These are phyloP conservation scores for Caprella mutica DNA, from an alignment of 2,888 invertebrate genomes.

Conservation along the genomic window DNA sequence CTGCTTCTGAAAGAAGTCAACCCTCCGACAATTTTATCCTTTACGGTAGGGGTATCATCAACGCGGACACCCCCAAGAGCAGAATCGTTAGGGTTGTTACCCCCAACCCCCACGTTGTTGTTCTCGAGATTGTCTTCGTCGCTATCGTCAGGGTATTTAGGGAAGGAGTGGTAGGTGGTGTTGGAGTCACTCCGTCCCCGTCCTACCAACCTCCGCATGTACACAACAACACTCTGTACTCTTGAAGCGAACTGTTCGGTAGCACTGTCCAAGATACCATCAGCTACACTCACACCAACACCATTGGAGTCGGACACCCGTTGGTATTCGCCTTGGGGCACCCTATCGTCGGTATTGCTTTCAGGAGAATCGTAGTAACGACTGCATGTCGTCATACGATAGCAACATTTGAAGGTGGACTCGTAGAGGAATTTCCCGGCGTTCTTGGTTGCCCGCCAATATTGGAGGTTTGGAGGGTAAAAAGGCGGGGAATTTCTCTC, in stretches of 20 bases:
- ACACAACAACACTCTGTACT: conserved; percentile 17
- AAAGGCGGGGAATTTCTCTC: conserved; percentile 52
- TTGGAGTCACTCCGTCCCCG: neutral
- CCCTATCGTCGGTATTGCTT: conserved; percentile 1
- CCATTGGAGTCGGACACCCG: neutral
- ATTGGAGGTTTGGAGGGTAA: conserved; percentile 45
- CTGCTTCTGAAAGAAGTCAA: neutral
- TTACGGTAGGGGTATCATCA: neutral
- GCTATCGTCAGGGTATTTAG: neutral
- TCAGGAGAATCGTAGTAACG: neutral
- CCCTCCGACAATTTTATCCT: neutral
- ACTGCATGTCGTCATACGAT: neutral
- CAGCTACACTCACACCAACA: neutral
- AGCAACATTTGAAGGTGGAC: conserved; percentile 5
- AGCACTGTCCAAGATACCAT: too few relatives aligned
- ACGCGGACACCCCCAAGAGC: neutral
- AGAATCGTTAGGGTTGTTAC: neutral
- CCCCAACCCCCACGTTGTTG: neutral
- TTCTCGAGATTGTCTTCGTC: neutral
- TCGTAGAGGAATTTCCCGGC: conserved; percentile 15
- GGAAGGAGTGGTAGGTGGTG: conserved; percentile 6
- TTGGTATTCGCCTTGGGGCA: neutral
- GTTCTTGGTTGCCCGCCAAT: conserved; percentile 17
- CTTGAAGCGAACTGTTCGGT: conserved; percentile 16
- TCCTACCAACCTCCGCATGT: conserved; percentile 11